These are phyloP conservation scores for Nemotelus nigrinus DNA, from an alignment of 2,888 invertebrate species.

Conservation along the genomic window DNA sequence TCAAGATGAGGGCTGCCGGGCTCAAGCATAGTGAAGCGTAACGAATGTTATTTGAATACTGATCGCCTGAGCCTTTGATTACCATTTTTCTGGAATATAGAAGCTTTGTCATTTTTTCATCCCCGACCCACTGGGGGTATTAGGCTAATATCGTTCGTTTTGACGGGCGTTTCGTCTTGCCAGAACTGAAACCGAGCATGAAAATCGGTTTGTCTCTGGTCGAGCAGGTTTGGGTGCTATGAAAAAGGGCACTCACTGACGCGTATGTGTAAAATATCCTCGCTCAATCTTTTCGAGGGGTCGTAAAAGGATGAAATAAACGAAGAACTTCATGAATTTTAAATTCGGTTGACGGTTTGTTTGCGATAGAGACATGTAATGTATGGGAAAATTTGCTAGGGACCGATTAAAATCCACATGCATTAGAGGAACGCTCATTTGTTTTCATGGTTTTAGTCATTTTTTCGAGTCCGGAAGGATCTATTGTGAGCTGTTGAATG, in stretches of 20 bases:
- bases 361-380: constrained; percentile 15
- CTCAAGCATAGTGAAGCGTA: constrained; percentile 37
- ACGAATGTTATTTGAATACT: constrained; percentile 48
- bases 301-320: constrained; percentile 36
- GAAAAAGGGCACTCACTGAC: constrained; percentile 27
- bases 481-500: not conserved
- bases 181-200: not conserved
- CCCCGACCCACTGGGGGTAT: constrained; percentile 12
- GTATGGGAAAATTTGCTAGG: constrained; percentile 12
- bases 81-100: constrained; percentile 48
- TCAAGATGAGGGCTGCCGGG: not conserved
- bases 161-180: not conserved
- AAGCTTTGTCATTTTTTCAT: constrained; percentile 42
- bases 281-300: not conserved
- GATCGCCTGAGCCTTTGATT: constrained; percentile 49
- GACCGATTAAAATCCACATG: constrained; percentile 27
- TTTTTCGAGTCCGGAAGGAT: not conserved
- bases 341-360: constrained; percentile 33
- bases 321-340: constrained; percentile 41
- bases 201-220: constrained; percentile 27
- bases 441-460: constrained; percentile 5
- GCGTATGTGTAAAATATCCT: constrained; percentile 39
- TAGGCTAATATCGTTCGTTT: constrained; percentile 30
- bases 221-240: constrained; percentile 15
- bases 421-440: constrained; percentile 8